Base-by-base conservation (phyloP, 2,888 invertebrate genomes). In the Cetonia aurata region DNA sequence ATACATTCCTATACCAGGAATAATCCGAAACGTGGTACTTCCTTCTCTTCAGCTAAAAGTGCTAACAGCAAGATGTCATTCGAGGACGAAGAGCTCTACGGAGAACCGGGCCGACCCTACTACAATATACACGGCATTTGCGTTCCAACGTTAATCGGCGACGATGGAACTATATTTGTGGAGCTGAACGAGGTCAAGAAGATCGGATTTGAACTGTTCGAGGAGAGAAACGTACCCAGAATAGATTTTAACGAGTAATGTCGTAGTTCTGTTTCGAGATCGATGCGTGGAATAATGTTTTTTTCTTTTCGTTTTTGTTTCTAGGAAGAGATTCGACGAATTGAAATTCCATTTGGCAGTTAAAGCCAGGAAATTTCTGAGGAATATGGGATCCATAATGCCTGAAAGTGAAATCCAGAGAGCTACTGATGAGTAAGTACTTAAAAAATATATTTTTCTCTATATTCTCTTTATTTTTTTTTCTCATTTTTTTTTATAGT, bases 151-250 rank as follows among this genome's bases (percentile, higher is more conserved):
- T 65, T 77, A 2, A 53, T 71, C 46, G 73, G 69, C 6, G 77
- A 77, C 3, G 65, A 71, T 52, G 79, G 79, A 6, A 73, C 75
- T n/a, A 33, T 17, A 6, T 80, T 73, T 72, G 76, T 81, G 0
- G 75, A 77, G 25, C 48, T 79, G 33, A 68, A 73, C 3, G 79
- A 80, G 52, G 72, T 81, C 2, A 73, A 74, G 60, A 69, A 70
- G 37, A 70, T 77, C 17, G 81, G 81, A 4, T 80, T 80, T 70
- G 73, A 76, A 25, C 52, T 81, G 33, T 80, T 78, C 66, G 71
- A 74, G 25, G 73, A 72, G 4, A 71, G 76, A n/a, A 72, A 67
- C 50, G 77, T 75, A 50, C 74, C 78, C 9, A 56, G 70, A 17
- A 52, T 71, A 6, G 67, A 75, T 44, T 69, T 75, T 69, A 75